Conservation (phyloP, 1,140 invertebrate species). For the Camponotus pennsylvanicus region DNA sequence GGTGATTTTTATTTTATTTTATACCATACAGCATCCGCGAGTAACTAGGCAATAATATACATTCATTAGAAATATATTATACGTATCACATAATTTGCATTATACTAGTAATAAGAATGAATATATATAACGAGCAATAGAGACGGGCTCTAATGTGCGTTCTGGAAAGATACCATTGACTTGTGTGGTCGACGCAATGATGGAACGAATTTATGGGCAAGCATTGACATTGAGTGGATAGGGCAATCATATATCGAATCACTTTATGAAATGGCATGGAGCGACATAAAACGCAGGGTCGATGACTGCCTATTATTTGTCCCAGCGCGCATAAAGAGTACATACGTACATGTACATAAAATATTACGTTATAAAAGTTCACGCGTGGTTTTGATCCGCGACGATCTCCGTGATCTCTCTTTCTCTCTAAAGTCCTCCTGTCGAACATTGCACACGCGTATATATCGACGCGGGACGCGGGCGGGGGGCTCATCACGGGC, state of each 20-base stretch:
- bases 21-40: no score
- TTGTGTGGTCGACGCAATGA: constrained; percentile 25
- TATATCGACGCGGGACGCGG: not conserved
- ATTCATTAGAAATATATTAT: not conserved
- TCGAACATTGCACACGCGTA: not conserved
- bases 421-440: not conserved
- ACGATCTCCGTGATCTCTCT: not conserved
- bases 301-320: constrained; percentile 14
- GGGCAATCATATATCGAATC: constrained; percentile 39
- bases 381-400: not conserved
- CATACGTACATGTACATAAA: not conserved
- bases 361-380: not conserved
- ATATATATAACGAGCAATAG: not conserved
- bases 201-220: constrained; percentile 28
- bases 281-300: constrained; percentile 30
- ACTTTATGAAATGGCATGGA: not conserved
- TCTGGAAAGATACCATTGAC: constrained; percentile 43
- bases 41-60: not conserved
- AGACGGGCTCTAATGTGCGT: constrained; percentile 6
- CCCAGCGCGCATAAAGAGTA: not conserved
- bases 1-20: not conserved
- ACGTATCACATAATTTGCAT: not conserved
- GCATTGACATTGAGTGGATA: constrained; percentile 48
- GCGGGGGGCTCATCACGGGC: constrained; percentile 14
- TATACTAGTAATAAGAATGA: not conserved